Conservation (phyloP, 2,888 invertebrate species). For the Yponomeuta malinellus region DNA sequence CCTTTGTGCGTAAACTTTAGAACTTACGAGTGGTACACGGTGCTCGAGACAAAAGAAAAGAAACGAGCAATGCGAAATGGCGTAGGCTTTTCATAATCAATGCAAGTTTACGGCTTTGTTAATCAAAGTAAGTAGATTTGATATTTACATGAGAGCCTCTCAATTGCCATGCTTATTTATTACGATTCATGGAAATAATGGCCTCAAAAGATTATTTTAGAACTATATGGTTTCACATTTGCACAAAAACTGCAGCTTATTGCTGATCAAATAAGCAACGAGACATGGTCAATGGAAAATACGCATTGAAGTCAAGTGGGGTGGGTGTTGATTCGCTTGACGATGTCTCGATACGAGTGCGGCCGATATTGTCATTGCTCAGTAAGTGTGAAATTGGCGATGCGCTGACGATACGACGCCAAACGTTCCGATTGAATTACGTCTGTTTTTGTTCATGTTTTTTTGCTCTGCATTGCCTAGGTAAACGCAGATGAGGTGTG, state of each 20-base stretch:
- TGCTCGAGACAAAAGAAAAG: slow-evolving; percentile 4
- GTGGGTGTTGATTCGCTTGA: slow-evolving; percentile 27
- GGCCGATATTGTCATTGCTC: slow-evolving; percentile 39
- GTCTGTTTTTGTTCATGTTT: slow-evolving; percentile 16
- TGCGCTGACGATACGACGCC: slow-evolving; percentile 37
- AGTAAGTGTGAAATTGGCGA: slow-evolving; percentile 56
- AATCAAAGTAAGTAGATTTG: neutral
- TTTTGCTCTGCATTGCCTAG: slow-evolving; percentile 5
- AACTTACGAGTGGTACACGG: slow-evolving; percentile 12
- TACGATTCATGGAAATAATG: neutral
- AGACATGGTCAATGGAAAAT: neutral
- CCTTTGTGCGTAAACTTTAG: slow-evolving; percentile 16
- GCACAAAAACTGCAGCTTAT: neutral
- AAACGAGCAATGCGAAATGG: slow-evolving; percentile 4
- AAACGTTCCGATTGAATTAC: slow-evolving; percentile 11
- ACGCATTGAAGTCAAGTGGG: slow-evolving; percentile 16
- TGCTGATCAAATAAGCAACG: neutral
- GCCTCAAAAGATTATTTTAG: too few species aligned
- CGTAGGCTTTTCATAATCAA: neutral
- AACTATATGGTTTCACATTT: neutral
- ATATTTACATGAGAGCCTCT: neutral
- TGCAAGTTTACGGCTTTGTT: neutral
- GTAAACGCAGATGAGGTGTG: neutral
- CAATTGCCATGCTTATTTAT: neutral
- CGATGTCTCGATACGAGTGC: slow-evolving; percentile 25